Percentiles rank a stretch among this genome's conserved stretches.
Conservation (phyloP, 2,888 invertebrate species). For the Melolontha melolontha region DNA sequence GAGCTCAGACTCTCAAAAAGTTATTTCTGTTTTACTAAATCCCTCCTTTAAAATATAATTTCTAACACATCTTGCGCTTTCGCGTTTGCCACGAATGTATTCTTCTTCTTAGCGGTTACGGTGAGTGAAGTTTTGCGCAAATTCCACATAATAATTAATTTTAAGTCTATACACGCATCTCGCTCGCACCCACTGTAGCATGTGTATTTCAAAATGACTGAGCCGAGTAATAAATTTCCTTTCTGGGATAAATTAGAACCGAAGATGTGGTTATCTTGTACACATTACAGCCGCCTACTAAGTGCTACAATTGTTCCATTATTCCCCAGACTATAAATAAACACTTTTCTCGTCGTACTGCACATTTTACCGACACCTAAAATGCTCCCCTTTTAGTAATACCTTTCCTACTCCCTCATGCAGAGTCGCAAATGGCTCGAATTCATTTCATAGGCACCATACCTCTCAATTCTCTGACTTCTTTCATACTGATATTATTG, state of each 20-base stretch:
- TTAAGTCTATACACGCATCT: constrained; percentile 42
- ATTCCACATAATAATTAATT: constrained; percentile 53
- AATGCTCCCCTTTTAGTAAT: constrained; percentile 17
- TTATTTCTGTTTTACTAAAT: constrained; percentile 20
- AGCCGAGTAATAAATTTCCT: constrained; percentile 56
- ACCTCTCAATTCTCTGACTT: constrained; percentile 8
- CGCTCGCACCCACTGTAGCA: constrained; percentile 12
- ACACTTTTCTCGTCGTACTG: constrained; percentile 54
- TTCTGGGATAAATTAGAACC: constrained; percentile 57
- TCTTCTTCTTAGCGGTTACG: constrained; percentile 33
- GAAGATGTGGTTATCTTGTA: constrained; percentile 58
- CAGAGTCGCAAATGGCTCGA: constrained; percentile 16
- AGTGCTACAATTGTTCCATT: constrained; percentile 61
- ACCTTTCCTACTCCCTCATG: constrained; percentile 48
- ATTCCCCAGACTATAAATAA: constrained; percentile 57
- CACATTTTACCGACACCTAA: constrained; percentile 47
- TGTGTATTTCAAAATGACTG: constrained; percentile 48
- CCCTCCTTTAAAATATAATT: constrained; percentile 33
- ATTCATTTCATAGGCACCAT: constrained; percentile 26
- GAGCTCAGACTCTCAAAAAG: constrained; percentile 10
- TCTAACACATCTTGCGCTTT: constrained; percentile 24
- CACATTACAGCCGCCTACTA: constrained; percentile 57
- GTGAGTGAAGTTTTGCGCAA: constrained; percentile 48
- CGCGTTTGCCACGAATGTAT: constrained; percentile 20
- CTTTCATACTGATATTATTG: constrained; percentile 53